A percentile compares a stretch with the other conserved stretches of the same genome.
Conservation (phyloP, 1,140 invertebrate genomes). For the Gryllus bimaculatus region DNA sequence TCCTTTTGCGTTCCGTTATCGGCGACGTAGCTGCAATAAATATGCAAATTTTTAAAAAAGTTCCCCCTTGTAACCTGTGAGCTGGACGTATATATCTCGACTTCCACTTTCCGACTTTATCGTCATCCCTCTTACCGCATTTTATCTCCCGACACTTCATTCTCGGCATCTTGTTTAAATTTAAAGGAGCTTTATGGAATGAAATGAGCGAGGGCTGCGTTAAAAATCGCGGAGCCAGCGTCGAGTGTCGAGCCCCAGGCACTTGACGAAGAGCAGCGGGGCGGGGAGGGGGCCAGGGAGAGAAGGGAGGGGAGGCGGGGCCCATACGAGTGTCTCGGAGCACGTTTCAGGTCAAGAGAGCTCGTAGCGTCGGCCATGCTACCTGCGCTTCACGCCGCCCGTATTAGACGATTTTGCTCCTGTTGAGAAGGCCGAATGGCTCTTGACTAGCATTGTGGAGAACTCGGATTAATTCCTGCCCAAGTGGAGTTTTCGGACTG, state of each 20-base stretch:
- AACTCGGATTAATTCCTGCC: no score
- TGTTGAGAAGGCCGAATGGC: no score
- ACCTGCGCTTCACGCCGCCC: no score
- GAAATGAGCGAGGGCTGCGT: not conserved
- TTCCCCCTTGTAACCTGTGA: not conserved
- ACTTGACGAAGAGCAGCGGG: not conserved
- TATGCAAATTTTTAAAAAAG: not conserved
- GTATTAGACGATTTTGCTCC: no score
- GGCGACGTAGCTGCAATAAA: not conserved
- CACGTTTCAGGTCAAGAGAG: no score
- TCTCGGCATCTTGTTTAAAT: conserved; percentile 4
- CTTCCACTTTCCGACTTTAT: conserved; percentile 1
- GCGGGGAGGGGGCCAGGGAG: no score
- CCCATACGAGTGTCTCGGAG: not conserved
- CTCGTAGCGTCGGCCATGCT: no score
- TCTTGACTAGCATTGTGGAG: no score
- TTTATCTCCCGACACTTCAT: conserved; percentile 4
- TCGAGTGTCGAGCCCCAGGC: not conserved
- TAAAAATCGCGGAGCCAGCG: not conserved
- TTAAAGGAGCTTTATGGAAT: not conserved
- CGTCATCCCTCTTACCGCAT: not conserved
- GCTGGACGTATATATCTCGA: not conserved
- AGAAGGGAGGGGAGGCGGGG: not conserved
- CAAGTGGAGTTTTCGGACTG: no score
- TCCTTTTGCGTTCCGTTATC: not conserved